These are phyloP conservation scores for Engystomops pustulosus DNA, from an alignment of 2,113 vertebrate genomes.

Conservation along the genomic window DNA sequence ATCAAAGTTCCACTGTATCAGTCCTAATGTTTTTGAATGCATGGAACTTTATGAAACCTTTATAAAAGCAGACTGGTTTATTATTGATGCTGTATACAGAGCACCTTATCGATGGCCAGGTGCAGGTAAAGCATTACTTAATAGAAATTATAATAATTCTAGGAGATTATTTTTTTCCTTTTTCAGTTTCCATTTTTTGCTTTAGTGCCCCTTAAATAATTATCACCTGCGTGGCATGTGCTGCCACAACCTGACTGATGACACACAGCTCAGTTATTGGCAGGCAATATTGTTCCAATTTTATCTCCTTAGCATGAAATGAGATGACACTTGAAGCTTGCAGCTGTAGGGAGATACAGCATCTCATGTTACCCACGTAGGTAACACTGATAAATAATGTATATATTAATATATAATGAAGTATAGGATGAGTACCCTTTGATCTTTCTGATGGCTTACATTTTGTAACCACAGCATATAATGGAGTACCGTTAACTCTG, in stretches of 20 bases:
- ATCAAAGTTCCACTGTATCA: neutral
- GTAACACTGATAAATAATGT: constrained; percentile 61
- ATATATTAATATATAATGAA: constrained; percentile 57
- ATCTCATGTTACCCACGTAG: constrained; percentile 46
- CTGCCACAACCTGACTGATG: neutral
- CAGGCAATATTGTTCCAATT: constrained; percentile 47
- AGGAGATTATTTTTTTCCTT: too few species aligned
- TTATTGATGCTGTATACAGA: too few species aligned
- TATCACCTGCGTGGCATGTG: neutral
- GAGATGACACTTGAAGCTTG: constrained; percentile 54
- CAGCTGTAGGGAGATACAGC: constrained; percentile 51
- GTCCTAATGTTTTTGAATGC: too few species aligned
- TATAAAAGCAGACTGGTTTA: too few species aligned
- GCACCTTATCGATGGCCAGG: too few species aligned
- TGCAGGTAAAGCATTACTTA: too few species aligned
- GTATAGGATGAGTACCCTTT: constrained; percentile 43
- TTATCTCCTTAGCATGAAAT: constrained; percentile 48
- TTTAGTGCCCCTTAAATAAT: constrained; percentile 30
- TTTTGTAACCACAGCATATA: constrained; percentile 58
- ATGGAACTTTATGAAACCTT: too few species aligned
- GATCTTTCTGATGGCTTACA: constrained; percentile 54
- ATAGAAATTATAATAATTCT: too few species aligned
- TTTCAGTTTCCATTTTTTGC: too few species aligned
- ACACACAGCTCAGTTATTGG: constrained; percentile 2
- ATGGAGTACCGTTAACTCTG: neutral